Evolutionary conservation across 2,113 vertebrate species (phyloP).

Genomic region (Caranx melampygus): DNA sequence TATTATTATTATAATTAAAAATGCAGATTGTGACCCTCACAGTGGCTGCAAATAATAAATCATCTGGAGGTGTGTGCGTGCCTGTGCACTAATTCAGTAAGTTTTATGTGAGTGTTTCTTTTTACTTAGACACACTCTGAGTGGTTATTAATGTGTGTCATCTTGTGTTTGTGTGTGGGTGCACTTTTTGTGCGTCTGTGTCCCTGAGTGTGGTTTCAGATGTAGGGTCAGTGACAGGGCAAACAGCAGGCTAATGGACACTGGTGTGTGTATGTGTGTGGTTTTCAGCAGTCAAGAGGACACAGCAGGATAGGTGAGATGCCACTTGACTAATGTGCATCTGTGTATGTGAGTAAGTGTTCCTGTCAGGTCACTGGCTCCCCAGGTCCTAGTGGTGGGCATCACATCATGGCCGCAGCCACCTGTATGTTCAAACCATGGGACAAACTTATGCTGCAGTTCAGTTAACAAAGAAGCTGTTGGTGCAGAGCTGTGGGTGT

Average conservation of each 20-base stretch:
- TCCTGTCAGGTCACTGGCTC: conserved; percentile 2
- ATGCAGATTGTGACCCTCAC: conserved; percentile 22
- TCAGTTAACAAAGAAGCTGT: neutral
- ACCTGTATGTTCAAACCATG: neutral
- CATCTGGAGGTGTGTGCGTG: conserved; percentile 7
- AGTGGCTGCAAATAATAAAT: conserved; percentile 3
- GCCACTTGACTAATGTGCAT: conserved; percentile 12
- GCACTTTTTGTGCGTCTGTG: conserved; percentile 16
- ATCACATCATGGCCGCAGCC: neutral
- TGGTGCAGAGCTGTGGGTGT: neutral
- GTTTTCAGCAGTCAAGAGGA: conserved; percentile 35
- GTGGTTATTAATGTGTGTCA: conserved; percentile 16
- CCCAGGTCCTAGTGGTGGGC: conserved; percentile 17
- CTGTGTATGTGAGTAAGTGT: conserved; percentile 8
- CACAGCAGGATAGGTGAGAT: conserved; percentile 29
- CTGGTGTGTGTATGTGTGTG: conserved; percentile 27
- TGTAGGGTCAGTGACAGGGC: conserved; percentile 28
- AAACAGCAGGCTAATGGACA: conserved; percentile 33
- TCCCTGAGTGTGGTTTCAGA: conserved; percentile 19
- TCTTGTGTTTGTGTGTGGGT: conserved; percentile 19
- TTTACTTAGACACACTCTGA: neutral
- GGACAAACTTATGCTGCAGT: neutral
- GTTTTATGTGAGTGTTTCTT: neutral
- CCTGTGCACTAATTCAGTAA: neutral
- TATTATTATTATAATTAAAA: neutral